These are phyloP conservation scores for Tachina fera DNA, from an alignment of 2,888 invertebrate genomes.

Conservation along the genomic window DNA sequence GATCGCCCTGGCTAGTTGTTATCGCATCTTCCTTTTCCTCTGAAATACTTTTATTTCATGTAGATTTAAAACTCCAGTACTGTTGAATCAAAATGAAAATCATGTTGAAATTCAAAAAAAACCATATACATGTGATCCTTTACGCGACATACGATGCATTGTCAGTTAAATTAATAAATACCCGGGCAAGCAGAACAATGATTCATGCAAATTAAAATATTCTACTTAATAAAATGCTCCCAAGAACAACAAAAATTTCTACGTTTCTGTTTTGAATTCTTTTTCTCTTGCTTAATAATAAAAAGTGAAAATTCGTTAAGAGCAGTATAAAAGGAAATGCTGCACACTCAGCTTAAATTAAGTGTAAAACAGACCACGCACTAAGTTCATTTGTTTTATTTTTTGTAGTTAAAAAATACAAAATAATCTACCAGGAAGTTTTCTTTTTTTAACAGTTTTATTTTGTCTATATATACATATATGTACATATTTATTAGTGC, in stretches of 20 bases:
- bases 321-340: conserved; percentile 58
- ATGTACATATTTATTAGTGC: conserved; percentile 68
- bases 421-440: conserved; percentile 63
- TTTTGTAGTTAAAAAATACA: conserved; percentile 40
- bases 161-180: too few relatives aligned
- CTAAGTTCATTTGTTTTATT: conserved; percentile 80
- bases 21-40: too few relatives aligned
- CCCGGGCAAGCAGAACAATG: too few relatives aligned
- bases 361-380: conserved; percentile 81
- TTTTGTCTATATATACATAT: conserved; percentile 39
- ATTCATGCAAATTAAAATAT: too few relatives aligned
- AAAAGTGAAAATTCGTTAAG: conserved; percentile 68
- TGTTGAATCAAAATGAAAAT: too few relatives aligned
- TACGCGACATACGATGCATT: too few relatives aligned
- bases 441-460: conserved; percentile 57
- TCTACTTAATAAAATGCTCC: too few relatives aligned
- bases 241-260: background rate
- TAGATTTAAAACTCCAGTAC: too few relatives aligned
- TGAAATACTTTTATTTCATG: too few relatives aligned
- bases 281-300: conserved; percentile 11
- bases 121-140: too few relatives aligned
- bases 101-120: too few relatives aligned
- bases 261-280: conserved; percentile 22
- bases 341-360: conserved; percentile 77
- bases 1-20: too few relatives aligned